Evolutionary conservation across 1,140 invertebrate species (phyloP), one percentile per base, ranked within the genome.

Genomic region (Leptopilina boulardi): DNA sequence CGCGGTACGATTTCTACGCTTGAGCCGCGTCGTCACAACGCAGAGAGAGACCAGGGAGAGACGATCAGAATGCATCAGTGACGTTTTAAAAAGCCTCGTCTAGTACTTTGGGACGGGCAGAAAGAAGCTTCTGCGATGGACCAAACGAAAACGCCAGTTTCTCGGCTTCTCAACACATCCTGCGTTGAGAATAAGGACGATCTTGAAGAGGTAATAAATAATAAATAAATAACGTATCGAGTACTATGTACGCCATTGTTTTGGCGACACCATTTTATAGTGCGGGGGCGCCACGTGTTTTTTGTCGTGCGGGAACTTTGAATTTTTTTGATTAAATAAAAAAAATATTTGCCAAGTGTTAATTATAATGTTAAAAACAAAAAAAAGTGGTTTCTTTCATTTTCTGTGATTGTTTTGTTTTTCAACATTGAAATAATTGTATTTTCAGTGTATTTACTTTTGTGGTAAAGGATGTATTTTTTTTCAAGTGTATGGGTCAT

Each of bases 181-280:
- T 92, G 93, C 86, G 93, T 96, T 88, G 95, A 96, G 92, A 94
- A 94, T 91, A 95, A 95, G 93, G 95, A 96, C 92, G 95, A 96
- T 88, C 92, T 95, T 86, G 95, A 96, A 89, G 95, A 96, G 95
- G 95, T 96, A 95, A 92, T 89, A 84, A 87, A 87, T 89, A 85
- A 81, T 87, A 83, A 80, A 85, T 86, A 84, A 38, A 83, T 83
- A 86, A 89, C 86, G 87, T 89, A 89, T 88, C 85, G 83, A 83
- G 85, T 89, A 83, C 84, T 83, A 88, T 85, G 85, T 83, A 86
- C 85, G 88, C 88, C 88, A 89, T 89, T 89, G 87, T 89, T 88
- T 84, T 85, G 87, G 88, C 82, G 82, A 85, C 87, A 85, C 86
- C 86, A 88, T 85, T 81, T 86, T 76, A 78, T 18, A 18, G 15